These are phyloP conservation scores for Morus bassanus DNA, from an alignment of 2,797 vertebrate genomes.

Conservation along the genomic window DNA sequence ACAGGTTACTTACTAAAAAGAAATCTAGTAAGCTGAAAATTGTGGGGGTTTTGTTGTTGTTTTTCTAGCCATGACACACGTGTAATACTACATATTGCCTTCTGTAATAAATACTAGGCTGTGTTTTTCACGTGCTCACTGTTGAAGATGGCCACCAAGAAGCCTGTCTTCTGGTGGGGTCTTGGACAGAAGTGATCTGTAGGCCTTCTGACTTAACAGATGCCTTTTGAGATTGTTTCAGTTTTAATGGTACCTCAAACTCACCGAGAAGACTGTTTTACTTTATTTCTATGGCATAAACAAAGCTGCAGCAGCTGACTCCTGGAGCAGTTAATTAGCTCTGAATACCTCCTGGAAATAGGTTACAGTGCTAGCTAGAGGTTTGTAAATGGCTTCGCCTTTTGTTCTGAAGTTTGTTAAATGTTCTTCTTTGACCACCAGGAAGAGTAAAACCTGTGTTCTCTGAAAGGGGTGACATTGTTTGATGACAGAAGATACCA, in stretches of 20 bases:
- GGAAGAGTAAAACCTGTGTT: neutral
- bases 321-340: neutral
- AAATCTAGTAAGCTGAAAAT: neutral
- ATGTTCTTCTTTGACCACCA: neutral
- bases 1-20: neutral
- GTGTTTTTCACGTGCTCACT: neutral
- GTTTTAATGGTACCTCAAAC: neutral
- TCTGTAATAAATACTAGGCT: neutral
- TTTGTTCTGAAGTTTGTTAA: neutral
- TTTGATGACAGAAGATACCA: neutral
- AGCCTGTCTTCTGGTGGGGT: accelerated
- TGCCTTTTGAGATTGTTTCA: neutral
- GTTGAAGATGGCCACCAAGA: neutral
- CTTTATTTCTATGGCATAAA: neutral
- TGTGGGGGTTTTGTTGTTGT: neutral
- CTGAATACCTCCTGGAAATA: conserved; percentile 3
- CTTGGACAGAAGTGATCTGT: neutral
- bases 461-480: neutral
- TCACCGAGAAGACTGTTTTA: neutral
- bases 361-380: neutral
- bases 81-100: neutral
- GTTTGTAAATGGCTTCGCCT: neutral
- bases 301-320: neutral
- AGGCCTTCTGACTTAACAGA: neutral
- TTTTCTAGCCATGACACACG: neutral